Conservation (phyloP, 2,113 vertebrate species). For the Blennius ocellaris region DNA sequence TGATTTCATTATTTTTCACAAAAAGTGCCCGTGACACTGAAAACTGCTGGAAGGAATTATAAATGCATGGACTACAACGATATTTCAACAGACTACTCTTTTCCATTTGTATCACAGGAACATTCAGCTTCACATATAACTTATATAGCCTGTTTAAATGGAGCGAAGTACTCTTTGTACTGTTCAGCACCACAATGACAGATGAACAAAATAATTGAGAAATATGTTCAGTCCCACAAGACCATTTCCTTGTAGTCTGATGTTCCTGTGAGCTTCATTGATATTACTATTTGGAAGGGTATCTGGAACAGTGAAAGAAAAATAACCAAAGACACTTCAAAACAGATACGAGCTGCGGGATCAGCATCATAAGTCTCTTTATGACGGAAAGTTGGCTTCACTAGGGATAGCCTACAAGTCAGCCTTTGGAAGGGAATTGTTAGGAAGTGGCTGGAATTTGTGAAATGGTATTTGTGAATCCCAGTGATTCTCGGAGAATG, state of each 20-base stretch:
- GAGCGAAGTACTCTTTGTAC: conserved; percentile 5
- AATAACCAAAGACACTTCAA: conserved; percentile 7
- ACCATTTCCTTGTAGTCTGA: conserved; percentile 5
- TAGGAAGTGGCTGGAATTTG: neutral
- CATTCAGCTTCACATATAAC: neutral
- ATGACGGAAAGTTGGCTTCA: neutral
- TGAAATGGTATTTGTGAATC: neutral
- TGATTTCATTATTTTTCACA: too few species aligned
- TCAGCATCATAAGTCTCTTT: neutral
- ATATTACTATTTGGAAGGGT: conserved; percentile 7
- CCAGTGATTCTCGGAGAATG: neutral
- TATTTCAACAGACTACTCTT: neutral
- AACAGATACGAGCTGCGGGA: neutral
- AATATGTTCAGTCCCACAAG: neutral
- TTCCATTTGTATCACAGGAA: conserved; percentile 4
- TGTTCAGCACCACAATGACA: conserved; percentile 3
- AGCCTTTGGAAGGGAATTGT: neutral
- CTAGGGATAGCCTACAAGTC: neutral
- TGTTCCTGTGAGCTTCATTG: conserved; percentile 12
- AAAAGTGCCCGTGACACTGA: neutral
- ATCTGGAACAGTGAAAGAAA: neutral
- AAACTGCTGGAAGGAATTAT: neutral
- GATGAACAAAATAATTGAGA: conserved; percentile 11
- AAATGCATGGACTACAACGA: neutral
- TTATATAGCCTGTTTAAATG: neutral